Evolutionary conservation across 2,888 invertebrate species (phyloP), one percentile per base, ranked within the genome.

Genomic region (Lasioglossum villosulum): DNA sequence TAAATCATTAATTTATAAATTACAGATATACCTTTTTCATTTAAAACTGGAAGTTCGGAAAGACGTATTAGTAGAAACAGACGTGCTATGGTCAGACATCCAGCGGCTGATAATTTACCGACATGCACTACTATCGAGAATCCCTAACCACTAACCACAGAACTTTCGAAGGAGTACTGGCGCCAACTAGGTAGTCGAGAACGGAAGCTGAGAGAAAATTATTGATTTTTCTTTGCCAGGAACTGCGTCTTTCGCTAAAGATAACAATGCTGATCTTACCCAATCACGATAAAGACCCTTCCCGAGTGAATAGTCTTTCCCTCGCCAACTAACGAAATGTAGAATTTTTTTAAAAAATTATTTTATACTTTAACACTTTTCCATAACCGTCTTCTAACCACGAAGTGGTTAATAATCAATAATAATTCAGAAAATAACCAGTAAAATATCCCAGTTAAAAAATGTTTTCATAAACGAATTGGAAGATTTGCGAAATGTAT

Each of bases 41-140:
- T 16, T 27, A 6, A 2, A 16, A 63, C 16, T 30, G 14, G 30
- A 16, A 19, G 14, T 39, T 45, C 4, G 14, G 14, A 1, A 1
- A 30, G 19, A 27, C 2, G 0, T 1, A n/a, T 42, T 6, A 74
- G 77, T 84, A 78, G 80, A 70, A 23, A 45, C 27, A 76, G 56
- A 70, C 56, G 34, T 34, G 23, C 30, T 52, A 73, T 63, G 70
- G 45, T 63, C 78, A 73, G 77, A 72, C 75, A 66, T 76, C 75
- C 89, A 63, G 79, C 90, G 34, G 84, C 80, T 78, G 92, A 86
- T 92, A 92, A 92, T 87, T 90, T 92, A 92, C 92, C 92, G 92
- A 92, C 92, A 16, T 75, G 71, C 72, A 75, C 84, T 80, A 84
- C 82, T 66, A 52, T 12, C 48, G 73, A 68, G 66, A 75, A 70